Evolutionary conservation across 2,888 invertebrate species (phyloP).

Genomic region (Empis livida): DNA sequence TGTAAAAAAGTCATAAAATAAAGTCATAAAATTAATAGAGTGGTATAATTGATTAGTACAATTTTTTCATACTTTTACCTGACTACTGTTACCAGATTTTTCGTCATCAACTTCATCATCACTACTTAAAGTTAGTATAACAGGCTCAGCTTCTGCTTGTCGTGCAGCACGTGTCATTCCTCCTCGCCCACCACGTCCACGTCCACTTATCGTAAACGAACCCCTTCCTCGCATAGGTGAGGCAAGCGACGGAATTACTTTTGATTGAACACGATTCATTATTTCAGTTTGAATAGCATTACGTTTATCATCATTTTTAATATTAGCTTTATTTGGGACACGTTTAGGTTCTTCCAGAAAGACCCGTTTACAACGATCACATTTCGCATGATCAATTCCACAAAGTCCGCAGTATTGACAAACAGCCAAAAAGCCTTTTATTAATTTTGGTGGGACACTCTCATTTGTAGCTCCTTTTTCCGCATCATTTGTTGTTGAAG

Average conservation of each 20-base stretch:
- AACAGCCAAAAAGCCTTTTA: constrained; percentile 62
- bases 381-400: constrained; percentile 65
- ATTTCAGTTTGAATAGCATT: constrained; percentile 7
- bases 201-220: constrained; percentile 15
- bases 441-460: constrained; percentile 47
- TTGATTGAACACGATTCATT: constrained; percentile 14
- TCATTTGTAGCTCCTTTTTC: constrained; percentile 22
- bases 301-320: constrained; percentile 5
- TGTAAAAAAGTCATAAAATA: no score
- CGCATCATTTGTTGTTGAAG: constrained; percentile 3
- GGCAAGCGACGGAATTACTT: constrained; percentile 8
- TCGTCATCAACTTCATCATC: constrained; percentile 43
- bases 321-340: constrained; percentile 12
- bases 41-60: neutral
- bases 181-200: constrained; percentile 21
- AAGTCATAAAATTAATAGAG: no score
- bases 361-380: constrained; percentile 59
- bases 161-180: constrained; percentile 29
- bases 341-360: constrained; percentile 59
- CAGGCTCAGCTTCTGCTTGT: constrained; percentile 51
- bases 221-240: constrained; percentile 13
- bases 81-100: neutral
- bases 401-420: constrained; percentile 70
- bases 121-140: constrained; percentile 55
- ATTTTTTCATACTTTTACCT: neutral